Evolutionary conservation across 2,113 vertebrate species (phyloP).

Genomic region (Pagrus major): DNA sequence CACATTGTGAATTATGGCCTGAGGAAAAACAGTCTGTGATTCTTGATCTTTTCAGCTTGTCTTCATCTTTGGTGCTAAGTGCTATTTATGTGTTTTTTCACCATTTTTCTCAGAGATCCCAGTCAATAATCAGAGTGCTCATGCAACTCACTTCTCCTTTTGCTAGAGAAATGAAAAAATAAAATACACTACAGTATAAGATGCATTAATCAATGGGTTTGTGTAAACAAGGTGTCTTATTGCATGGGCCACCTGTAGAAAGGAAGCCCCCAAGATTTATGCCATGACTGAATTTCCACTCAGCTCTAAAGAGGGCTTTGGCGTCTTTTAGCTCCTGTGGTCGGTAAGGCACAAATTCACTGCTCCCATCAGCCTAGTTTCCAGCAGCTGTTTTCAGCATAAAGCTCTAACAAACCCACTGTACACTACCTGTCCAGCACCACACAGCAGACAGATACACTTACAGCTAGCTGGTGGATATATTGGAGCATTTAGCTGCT

Average conservation of each 20-base stretch:
- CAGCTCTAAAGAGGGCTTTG: background rate
- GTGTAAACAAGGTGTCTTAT: background rate
- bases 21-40: background rate
- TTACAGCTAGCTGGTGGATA: background rate
- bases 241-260: background rate
- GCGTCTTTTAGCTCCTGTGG: background rate
- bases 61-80: background rate
- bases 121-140: background rate
- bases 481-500: background rate
- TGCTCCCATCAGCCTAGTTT: background rate
- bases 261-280: background rate
- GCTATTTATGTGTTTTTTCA: background rate
- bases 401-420: background rate
- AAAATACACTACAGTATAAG: background rate
- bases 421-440: background rate
- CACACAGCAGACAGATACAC: background rate
- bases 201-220: background rate
- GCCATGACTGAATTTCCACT: background rate
- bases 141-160: background rate
- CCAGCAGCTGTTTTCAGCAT: background rate
- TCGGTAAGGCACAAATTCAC: background rate
- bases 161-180: background rate
- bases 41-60: background rate
- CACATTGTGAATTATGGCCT: conserved; percentile 18
- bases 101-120: background rate